phyloP scores from a whole-genome alignment of 2,888 invertebrate species.

The Polydrusus pterygomalis region DNA sequence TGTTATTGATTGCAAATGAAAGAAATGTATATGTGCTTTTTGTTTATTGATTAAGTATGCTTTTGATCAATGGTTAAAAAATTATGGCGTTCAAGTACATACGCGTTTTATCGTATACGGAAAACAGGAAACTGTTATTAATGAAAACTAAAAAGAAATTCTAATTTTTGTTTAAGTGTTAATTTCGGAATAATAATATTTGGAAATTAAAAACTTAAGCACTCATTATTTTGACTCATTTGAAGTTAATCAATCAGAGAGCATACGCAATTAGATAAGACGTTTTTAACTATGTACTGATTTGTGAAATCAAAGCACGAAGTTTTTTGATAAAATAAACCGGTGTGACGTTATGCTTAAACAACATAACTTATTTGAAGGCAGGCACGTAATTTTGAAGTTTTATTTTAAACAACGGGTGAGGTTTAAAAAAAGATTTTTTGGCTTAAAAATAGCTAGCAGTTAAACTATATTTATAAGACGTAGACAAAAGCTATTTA shows the following conservation, averaged over 20 bases:
- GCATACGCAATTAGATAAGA: constrained; percentile 9
- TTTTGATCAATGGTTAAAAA: background rate
- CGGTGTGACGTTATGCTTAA: constrained; percentile 51
- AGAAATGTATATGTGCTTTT: background rate
- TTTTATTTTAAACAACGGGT: constrained; percentile 24
- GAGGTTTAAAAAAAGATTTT: constrained; percentile 12
- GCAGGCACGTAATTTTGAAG: constrained; percentile 16
- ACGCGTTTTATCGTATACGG: background rate
- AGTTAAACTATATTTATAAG: constrained; percentile 8
- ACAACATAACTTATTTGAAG: constrained; percentile 53
- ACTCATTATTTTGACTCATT: background rate
- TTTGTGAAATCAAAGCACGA: constrained; percentile 35
- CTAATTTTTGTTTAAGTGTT: background rate
- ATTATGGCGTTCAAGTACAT: background rate
- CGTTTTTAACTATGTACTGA: constrained; percentile 32
- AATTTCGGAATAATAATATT: constrained; percentile 14
- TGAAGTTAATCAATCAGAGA: constrained; percentile 32
- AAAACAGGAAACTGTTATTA: background rate
- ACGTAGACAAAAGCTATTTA: constrained; percentile 15
- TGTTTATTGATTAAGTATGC: background rate
- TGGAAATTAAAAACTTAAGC: constrained; percentile 14
- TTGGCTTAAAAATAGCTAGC: constrained; percentile 14
- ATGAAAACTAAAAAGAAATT: too few relatives aligned
- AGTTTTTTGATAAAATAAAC: constrained; percentile 40
- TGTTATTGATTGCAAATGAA: background rate